phyloP scores from a whole-genome alignment of 2,888 invertebrate species.

The Itoplectis maculator region DNA sequence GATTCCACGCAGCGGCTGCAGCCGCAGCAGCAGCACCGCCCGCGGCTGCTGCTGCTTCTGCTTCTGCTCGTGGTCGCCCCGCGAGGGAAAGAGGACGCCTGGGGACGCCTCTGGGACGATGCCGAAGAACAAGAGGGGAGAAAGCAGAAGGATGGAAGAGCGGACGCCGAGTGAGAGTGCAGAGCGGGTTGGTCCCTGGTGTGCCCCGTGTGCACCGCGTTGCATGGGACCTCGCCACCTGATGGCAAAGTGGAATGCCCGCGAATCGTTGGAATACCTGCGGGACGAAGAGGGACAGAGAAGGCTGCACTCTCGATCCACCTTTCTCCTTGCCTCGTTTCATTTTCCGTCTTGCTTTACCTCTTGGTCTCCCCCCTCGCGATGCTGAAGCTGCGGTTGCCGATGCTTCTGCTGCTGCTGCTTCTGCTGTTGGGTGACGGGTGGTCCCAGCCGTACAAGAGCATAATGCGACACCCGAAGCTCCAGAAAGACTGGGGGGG shows the following conservation, averaged over 20 bases:
- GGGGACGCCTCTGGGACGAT: neutral
- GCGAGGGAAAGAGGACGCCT: slow-evolving; percentile 13
- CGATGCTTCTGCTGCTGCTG: slow-evolving; percentile 21
- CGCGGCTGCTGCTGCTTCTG: slow-evolving; percentile 23
- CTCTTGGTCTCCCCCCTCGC: slow-evolving; percentile 12
- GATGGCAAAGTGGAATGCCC: slow-evolving; percentile 56
- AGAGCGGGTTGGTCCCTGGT: slow-evolving; percentile 8
- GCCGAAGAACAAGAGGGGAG: neutral
- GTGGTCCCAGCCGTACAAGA: slow-evolving; percentile 47
- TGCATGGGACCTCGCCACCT: slow-evolving; percentile 51
- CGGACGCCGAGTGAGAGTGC: neutral
- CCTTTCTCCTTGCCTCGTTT: slow-evolving; percentile 17
- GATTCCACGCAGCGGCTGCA: slow-evolving; percentile 41
- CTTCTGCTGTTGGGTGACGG: slow-evolving; percentile 31
- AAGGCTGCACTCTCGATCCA: neutral
- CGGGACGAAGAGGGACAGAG: neutral
- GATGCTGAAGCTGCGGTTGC: slow-evolving; percentile 9
- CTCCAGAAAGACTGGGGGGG: slow-evolving; percentile 51
- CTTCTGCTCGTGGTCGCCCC: slow-evolving; percentile 44
- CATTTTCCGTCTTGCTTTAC: slow-evolving; percentile 16
- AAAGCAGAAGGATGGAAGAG: neutral
- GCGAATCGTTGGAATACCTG: slow-evolving; percentile 64
- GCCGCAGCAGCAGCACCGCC: slow-evolving; percentile 30
- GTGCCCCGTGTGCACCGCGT: slow-evolving; percentile 32
- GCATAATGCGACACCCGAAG: slow-evolving; percentile 62